Conservation (phyloP, 2,888 invertebrate species). For the Rutpela maculata region DNA sequence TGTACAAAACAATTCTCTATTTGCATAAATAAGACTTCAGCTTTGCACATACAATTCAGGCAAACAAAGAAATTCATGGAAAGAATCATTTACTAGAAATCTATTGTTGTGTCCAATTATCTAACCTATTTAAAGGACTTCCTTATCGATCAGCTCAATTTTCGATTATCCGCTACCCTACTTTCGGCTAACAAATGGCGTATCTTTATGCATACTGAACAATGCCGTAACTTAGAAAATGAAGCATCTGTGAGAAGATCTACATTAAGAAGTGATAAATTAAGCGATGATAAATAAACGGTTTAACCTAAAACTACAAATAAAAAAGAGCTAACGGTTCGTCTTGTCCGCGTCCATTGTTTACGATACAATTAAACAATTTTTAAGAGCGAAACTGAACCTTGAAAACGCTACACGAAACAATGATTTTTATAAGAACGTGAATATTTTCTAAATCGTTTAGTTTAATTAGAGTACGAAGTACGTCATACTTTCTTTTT, state of each 20-base stretch:
- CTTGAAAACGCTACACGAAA: slow-evolving; percentile 52
- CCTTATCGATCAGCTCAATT: slow-evolving; percentile 2
- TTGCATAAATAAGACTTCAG: background rate
- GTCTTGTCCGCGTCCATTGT: slow-evolving; percentile 43
- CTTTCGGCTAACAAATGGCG: background rate
- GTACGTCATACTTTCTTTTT: slow-evolving; percentile 35
- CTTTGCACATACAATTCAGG: background rate
- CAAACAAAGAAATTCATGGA: background rate
- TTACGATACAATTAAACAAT: slow-evolving; percentile 53
- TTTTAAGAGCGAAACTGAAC: slow-evolving; percentile 56
- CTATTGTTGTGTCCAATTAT: slow-evolving; percentile 29
- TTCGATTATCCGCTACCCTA: slow-evolving; percentile 20
- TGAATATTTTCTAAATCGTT: slow-evolving; percentile 50
- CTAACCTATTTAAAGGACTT: slow-evolving; percentile 28
- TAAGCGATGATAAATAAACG: slow-evolving; percentile 4
- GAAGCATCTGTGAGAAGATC: background rate
- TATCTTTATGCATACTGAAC: background rate
- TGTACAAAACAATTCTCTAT: background rate
- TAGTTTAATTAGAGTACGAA: slow-evolving; percentile 38
- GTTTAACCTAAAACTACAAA: slow-evolving; percentile 44
- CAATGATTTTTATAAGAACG: slow-evolving; percentile 45
- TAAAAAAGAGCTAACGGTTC: slow-evolving; percentile 25
- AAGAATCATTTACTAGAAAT: slow-evolving; percentile 5
- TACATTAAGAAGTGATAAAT: background rate
- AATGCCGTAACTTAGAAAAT: background rate